These are phyloP conservation scores for Thunnus thynnus DNA, from an alignment of 2,113 vertebrate genomes.

Conservation along the genomic window DNA sequence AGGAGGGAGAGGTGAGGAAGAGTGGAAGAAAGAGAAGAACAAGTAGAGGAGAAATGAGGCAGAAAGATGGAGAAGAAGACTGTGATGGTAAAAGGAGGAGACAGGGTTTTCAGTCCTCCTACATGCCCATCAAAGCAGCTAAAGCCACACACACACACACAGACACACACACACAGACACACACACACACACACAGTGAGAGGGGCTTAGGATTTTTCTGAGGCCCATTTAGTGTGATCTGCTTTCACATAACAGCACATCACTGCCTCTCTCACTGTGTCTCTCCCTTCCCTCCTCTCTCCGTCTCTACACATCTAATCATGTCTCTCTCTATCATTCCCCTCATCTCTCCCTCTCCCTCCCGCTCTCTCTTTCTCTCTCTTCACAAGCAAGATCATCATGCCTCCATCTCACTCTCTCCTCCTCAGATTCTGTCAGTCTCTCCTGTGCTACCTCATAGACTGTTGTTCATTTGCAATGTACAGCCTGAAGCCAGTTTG, in stretches of 20 bases:
- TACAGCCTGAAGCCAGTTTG: slow-evolving; percentile 30
- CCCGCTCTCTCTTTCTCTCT: background rate
- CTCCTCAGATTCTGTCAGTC: slow-evolving; percentile 2
- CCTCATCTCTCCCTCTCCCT: slow-evolving; percentile 3
- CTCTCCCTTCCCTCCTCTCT: background rate
- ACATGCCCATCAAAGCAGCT: slow-evolving; percentile 31
- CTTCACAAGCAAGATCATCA: background rate
- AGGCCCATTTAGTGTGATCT: slow-evolving; percentile 38
- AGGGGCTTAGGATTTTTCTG: slow-evolving; percentile 31
- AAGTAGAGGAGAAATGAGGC: slow-evolving; percentile 25
- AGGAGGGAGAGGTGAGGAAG: background rate
- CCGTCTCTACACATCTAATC: slow-evolving; percentile 48
- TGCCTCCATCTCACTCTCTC: background rate
- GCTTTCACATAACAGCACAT: slow-evolving; percentile 46
- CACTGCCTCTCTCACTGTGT: background rate
- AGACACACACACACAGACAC: slow-evolving; percentile 15
- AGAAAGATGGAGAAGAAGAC: slow-evolving; percentile 28
- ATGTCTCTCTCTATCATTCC: slow-evolving; percentile 23
- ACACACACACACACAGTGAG: background rate
- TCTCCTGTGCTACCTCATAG: background rate
- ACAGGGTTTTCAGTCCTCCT: slow-evolving; percentile 58
- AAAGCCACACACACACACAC: slow-evolving; percentile 8
- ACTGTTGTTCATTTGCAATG: slow-evolving; percentile 10
- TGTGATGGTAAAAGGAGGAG: slow-evolving; percentile 62
- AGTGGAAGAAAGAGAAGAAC: slow-evolving; percentile 5